A percentile compares a stretch with the other conserved stretches of the same genome.
Evolutionary conservation across 2,113 vertebrate genomes (phyloP).

Genomic region (Syrmaticus mikado): DNA sequence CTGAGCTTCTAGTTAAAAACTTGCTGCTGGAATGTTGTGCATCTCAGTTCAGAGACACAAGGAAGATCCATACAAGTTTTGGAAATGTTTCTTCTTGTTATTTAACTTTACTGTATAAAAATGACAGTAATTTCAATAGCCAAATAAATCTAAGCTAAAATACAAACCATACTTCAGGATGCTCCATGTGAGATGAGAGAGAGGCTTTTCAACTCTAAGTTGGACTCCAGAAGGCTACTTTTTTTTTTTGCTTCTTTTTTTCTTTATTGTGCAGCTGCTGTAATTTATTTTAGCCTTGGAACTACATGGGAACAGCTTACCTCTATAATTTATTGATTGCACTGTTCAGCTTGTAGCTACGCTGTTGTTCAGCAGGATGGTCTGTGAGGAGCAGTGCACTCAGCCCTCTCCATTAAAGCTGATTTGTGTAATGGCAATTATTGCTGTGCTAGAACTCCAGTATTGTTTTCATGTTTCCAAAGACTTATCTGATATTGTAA

Average conservation of each 20-base stretch:
- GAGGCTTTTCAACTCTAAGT: not conserved
- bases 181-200: not conserved
- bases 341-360: not conserved
- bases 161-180: not conserved
- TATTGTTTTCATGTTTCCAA: not conserved
- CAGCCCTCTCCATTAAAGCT: not conserved
- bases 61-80: not conserved
- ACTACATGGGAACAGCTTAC: fast-evolving
- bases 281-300: not conserved
- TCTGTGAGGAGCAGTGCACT: not conserved
- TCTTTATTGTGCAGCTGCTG: not conserved
- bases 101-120: not conserved
- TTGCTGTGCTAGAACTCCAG: not conserved
- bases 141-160: not conserved
- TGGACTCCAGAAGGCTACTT: not conserved
- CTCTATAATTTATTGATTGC: not conserved
- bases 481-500: not conserved
- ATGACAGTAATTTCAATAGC: not conserved
- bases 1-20: not conserved
- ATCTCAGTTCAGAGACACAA: fast-evolving
- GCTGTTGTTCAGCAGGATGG: not conserved
- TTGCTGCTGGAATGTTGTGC: not conserved
- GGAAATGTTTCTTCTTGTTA: not conserved
- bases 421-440: not conserved
- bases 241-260: not conserved